Evolutionary conservation across 2,797 vertebrate genomes (phyloP).

Genomic region (Cynodonichthys magdalenae): DNA sequence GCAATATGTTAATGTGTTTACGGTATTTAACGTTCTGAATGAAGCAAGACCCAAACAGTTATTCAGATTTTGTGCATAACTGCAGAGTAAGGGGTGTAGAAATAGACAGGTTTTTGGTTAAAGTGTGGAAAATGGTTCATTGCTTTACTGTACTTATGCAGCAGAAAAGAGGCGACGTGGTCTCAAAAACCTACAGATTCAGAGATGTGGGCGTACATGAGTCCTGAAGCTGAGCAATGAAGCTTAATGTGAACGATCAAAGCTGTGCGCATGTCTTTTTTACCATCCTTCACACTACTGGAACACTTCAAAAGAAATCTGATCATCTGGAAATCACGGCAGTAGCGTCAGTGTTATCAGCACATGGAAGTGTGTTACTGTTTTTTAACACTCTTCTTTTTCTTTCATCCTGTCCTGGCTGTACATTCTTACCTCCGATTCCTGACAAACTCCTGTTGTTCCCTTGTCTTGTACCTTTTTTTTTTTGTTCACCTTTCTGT

Average conservation of each 20-base stretch:
- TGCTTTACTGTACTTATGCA: conserved; percentile 9
- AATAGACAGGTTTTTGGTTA: conserved; percentile 17
- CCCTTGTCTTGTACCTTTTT: conserved; percentile 13
- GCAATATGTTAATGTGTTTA: conserved; percentile 38
- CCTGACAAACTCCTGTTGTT: neutral
- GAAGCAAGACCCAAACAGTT: neutral
- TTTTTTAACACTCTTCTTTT: neutral
- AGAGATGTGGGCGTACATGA: neutral
- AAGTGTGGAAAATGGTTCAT: neutral
- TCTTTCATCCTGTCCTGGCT: conserved; percentile 12
- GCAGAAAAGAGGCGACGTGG: neutral
- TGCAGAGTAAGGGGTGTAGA: conserved; percentile 16
- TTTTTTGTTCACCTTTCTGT: conserved; percentile 12
- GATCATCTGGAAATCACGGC: conserved; percentile 12
- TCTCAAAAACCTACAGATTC: no score
- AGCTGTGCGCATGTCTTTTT: neutral
- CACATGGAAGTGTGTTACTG: conserved; percentile 12
- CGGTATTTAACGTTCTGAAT: conserved; percentile 32
- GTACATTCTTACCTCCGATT: conserved; percentile 7
- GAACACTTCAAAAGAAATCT: conserved; percentile 22
- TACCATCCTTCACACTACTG: conserved; percentile 1
- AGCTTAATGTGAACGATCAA: neutral
- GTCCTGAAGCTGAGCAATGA: neutral
- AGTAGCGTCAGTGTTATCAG: conserved; percentile 5
- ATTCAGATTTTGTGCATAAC: neutral